A percentile compares a stretch with the other conserved stretches of the same genome.
phyloP scores from a whole-genome alignment of 2,797 vertebrate species.

The Pogoniulus pusillus region DNA sequence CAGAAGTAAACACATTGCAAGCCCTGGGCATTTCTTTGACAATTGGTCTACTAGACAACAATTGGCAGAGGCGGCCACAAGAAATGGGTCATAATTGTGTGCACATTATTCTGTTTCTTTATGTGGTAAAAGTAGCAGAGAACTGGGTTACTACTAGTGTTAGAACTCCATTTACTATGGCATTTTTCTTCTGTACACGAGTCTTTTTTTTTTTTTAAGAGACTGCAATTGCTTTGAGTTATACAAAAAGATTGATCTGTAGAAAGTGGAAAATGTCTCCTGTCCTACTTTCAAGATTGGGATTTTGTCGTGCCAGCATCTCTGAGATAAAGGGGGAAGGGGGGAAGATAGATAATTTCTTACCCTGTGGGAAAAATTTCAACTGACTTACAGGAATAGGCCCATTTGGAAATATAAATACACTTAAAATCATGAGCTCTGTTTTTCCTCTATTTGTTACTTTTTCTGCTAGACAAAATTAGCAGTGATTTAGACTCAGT shows the following conservation, averaged over 20 bases:
- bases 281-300: slow-evolving; percentile 35
- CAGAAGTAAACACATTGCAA: background rate
- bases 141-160: slow-evolving; percentile 7
- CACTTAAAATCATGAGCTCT: background rate
- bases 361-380: background rate
- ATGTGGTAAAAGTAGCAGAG: background rate
- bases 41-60: background rate
- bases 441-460: background rate
- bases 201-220: slow-evolving; percentile 20
- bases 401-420: background rate
- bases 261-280: slow-evolving; percentile 42
- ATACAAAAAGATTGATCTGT: slow-evolving; percentile 50
- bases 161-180: slow-evolving; percentile 43
- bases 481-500: background rate
- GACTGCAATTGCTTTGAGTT: slow-evolving; percentile 36
- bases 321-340: background rate
- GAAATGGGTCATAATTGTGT: background rate
- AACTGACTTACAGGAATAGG: background rate
- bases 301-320: slow-evolving; percentile 27
- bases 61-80: background rate
- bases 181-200: slow-evolving; percentile 47
- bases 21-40: background rate
- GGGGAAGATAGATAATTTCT: background rate
- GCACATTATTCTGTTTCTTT: background rate
- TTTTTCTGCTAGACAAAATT: background rate